phyloP scores from a whole-genome alignment of 64 coral and sea anemone species.

The Montipora cactus region DNA sequence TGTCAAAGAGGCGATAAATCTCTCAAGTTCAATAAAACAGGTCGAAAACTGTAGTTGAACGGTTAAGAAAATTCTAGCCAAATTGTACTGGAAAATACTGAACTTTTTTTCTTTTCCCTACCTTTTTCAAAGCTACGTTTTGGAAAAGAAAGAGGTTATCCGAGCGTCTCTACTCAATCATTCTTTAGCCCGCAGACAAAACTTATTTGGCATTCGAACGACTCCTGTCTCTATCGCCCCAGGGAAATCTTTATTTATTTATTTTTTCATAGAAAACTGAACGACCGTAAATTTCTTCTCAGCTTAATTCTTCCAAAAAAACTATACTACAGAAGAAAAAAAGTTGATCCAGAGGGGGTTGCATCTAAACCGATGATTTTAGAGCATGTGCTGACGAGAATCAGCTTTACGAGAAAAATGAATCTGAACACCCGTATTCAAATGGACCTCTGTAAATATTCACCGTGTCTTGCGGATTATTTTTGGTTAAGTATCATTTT shows the following conservation, averaged over 20 bases:
- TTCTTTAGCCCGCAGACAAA: background rate
- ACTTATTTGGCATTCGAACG: background rate
- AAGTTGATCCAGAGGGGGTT: background rate
- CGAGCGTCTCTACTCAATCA: no score
- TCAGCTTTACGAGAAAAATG: background rate
- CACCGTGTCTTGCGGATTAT: background rate
- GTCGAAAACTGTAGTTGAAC: background rate
- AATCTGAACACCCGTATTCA: conserved; percentile 1
- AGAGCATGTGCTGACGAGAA: background rate
- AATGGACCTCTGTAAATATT: conserved; percentile 1
- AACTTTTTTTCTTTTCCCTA: background rate
- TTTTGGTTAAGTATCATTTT: background rate
- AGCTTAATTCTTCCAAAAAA: background rate
- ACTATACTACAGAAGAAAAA: background rate
- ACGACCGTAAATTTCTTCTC: background rate
- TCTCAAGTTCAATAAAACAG: background rate
- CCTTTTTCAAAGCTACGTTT: background rate
- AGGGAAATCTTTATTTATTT: background rate
- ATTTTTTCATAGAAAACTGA: background rate
- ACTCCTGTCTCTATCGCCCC: background rate
- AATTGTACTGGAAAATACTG: background rate
- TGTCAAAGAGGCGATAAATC: background rate
- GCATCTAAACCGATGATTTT: background rate
- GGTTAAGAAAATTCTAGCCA: background rate
- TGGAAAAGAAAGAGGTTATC: no score